A percentile compares a stretch with the other conserved stretches of the same genome.
Evolutionary conservation across 2,797 vertebrate species (phyloP).

Genomic region (Dermochelys coriacea): DNA sequence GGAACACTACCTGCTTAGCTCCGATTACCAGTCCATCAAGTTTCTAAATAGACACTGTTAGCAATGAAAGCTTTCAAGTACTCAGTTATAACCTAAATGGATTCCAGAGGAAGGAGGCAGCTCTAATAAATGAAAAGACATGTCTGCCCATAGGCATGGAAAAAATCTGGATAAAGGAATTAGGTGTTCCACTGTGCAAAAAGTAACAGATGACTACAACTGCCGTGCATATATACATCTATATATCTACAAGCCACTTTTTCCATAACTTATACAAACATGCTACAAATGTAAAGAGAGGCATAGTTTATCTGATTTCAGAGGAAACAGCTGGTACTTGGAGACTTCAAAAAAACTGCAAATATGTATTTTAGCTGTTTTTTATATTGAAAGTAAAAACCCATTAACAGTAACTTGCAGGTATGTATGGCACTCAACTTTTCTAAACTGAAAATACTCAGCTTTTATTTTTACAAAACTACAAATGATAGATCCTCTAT

Average conservation of each 20-base stretch:
- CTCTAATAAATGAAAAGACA: conserved; percentile 42
- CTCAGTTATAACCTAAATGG: conserved; percentile 31
- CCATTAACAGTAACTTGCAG: conserved; percentile 9
- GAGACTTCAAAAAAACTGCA: conserved; percentile 31
- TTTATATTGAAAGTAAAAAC: not conserved
- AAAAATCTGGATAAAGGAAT: conserved; percentile 20
- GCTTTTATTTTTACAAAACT: conserved; percentile 17
- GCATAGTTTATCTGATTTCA: conserved; percentile 31
- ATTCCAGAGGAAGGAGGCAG: not conserved
- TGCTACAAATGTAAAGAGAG: not conserved
- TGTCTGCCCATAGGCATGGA: not conserved
- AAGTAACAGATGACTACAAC: conserved; percentile 46
- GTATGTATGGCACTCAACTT: accelerated
- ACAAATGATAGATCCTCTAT: conserved; percentile 10
- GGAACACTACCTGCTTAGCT: conserved; percentile 1
- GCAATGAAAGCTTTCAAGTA: conserved; percentile 41
- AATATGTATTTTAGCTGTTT: not conserved
- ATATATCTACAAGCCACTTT: not conserved
- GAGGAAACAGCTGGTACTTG: not conserved
- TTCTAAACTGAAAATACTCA: not conserved
- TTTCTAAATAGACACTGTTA: conserved; percentile 33
- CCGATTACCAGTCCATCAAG: conserved; percentile 36
- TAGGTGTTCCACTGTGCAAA: not conserved
- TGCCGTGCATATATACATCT: not conserved
- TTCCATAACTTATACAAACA: conserved; percentile 24